Evolutionary conservation across 2,888 invertebrate genomes (phyloP), one percentile per base, ranked within the genome.

Genomic region (Tiphia femorata): DNA sequence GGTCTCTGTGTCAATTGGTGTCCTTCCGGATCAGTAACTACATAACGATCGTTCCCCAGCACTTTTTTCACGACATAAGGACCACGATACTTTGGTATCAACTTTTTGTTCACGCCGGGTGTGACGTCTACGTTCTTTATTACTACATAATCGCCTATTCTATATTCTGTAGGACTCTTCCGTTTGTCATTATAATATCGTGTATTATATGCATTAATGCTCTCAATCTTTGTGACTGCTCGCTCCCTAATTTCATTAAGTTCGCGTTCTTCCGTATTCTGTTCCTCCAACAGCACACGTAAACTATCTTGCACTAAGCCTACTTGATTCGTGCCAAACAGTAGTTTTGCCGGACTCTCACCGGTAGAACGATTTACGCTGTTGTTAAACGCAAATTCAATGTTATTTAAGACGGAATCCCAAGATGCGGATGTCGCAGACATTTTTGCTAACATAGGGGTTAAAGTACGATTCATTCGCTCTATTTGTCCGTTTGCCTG

Each of bases 401-500:
- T 35, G 0, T 38, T 29, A 0, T 1, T 5, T 2, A 59, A 21
- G 4, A 30, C 49, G 12, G 10, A 12, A 30, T 43, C 27, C 49
- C 55, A 48, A 6, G 19, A 35, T 12, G 16, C 5, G 6, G 41
- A 8, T 12, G 8, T 25, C 1, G 14, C 4, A 6, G 40, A 16
- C 43, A 55, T 19, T 55, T 56, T 56, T n/a, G 59, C 43, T 7
- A 60, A 33, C 37, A 51, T 56, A 1, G 55, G 46, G 33, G 44
- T 51, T 6, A 55, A 25, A 2, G 41, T 41, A 8, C 44, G 29
- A 20, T 57, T 57, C 4, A 48, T 19, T 3, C 38, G 17, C 10
- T 48, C 57, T 5, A 52, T 47, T 23, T 57, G 47, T 6, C 57
- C 48, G 7, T 44, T 48, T 1, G 53, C 44, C 5, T 44, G 58